Conservation (phyloP, 1,140 invertebrate species). For the Parasteatoda tepidariorum region DNA sequence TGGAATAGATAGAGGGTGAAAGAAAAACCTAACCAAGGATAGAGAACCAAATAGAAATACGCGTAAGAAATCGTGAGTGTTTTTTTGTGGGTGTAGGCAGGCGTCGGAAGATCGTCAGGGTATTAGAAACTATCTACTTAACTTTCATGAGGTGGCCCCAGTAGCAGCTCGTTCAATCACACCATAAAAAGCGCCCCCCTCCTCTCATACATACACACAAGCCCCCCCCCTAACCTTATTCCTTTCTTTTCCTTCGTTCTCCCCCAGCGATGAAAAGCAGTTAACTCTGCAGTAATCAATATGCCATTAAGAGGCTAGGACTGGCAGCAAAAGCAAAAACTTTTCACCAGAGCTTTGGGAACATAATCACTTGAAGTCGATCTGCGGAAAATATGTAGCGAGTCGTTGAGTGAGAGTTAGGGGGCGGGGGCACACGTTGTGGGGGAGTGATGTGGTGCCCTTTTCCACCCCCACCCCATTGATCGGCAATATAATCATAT, state of each 20-base stretch:
- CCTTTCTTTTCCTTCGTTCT: background rate
- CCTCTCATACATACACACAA: background rate
- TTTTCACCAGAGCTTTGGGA: constrained; percentile 51
- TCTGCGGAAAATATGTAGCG: constrained; percentile 62
- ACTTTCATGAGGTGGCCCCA: constrained; percentile 59
- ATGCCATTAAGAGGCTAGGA: constrained; percentile 57
- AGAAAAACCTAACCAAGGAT: constrained; percentile 13
- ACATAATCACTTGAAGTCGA: constrained; percentile 61
- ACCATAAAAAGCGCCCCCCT: constrained; percentile 35
- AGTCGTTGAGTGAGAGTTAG: constrained; percentile 21
- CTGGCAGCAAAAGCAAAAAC: constrained; percentile 33
- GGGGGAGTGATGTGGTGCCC: constrained; percentile 12
- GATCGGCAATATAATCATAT: constrained; percentile 61
- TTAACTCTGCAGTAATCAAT: constrained; percentile 61
- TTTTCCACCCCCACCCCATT: constrained; percentile 31
- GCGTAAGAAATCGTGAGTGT: constrained; percentile 41
- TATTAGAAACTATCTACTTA: constrained; percentile 62
- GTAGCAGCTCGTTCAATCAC: constrained; percentile 48
- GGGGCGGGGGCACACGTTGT: background rate
- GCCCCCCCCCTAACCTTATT: background rate
- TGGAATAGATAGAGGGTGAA: background rate
- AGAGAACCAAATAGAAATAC: constrained; percentile 41
- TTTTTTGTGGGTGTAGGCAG: constrained; percentile 15
- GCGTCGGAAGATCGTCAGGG: constrained; percentile 27
- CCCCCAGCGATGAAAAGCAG: constrained; percentile 55